Evolutionary conservation across 2,888 invertebrate genomes (phyloP).

Genomic region (Dasysyrphus tricinctus): DNA sequence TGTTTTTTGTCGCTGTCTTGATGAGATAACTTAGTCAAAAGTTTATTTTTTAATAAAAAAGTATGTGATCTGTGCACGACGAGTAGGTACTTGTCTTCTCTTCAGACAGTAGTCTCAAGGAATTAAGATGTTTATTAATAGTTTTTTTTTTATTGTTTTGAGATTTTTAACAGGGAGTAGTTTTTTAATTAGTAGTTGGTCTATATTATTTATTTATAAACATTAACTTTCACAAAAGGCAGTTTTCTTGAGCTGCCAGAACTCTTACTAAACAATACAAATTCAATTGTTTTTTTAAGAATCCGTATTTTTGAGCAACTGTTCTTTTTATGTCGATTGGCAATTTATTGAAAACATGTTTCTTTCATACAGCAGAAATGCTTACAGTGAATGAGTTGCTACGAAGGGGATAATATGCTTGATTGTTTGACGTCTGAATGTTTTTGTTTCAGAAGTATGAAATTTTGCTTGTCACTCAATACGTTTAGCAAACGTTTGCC

Average conservation of each 20-base stretch:
- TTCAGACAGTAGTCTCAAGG: not conserved
- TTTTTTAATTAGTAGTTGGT: not conserved
- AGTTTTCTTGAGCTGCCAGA: not conserved
- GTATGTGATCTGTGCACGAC: not conserved
- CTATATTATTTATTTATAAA: not conserved
- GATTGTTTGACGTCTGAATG: no score
- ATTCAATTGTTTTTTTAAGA: no score
- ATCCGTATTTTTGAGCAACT: no score
- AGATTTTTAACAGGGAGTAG: not conserved
- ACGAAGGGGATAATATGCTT: no score
- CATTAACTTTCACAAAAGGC: not conserved
- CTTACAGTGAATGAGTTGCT: no score
- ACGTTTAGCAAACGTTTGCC: no score
- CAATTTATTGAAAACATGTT: no score
- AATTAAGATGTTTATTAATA: not conserved
- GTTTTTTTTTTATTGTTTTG: not conserved
- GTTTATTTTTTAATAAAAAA: constrained; percentile 2
- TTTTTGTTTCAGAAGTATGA: no score
- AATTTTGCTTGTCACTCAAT: no score
- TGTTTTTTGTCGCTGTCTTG: not conserved
- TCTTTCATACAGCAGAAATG: no score
- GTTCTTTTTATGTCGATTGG: no score
- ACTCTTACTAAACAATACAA: not conserved
- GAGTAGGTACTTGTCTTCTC: not conserved
- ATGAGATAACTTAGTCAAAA: constrained; percentile 31